A percentile compares a stretch with the other conserved stretches of the same genome.
Evolutionary conservation across 2,888 invertebrate species (phyloP).

Genomic region (Euproctis similis): DNA sequence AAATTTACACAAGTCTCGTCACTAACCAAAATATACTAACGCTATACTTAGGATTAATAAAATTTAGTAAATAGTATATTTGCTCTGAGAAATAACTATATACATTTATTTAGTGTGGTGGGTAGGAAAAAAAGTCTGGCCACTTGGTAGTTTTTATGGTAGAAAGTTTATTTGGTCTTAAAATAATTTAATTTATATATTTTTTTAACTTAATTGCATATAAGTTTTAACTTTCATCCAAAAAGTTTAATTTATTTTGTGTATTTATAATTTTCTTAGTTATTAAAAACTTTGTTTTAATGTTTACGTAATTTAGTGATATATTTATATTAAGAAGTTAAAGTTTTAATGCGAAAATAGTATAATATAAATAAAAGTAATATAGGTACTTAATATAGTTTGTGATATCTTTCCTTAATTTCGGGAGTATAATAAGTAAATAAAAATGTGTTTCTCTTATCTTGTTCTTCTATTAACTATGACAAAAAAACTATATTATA

Average conservation of each 20-base stretch:
- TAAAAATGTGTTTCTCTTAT: too few relatives aligned
- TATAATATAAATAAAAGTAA: too few relatives aligned
- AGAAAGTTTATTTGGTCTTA: slow-evolving; percentile 30
- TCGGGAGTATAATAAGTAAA: slow-evolving; percentile 8
- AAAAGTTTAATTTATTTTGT: slow-evolving; percentile 4
- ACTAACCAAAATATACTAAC: slow-evolving; percentile 55
- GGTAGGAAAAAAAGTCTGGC: slow-evolving; percentile 62
- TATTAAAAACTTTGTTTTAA: too few relatives aligned
- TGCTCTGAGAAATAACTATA: slow-evolving; percentile 39
- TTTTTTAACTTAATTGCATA: too few relatives aligned
- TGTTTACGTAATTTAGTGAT: too few relatives aligned
- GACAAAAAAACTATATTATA: too few relatives aligned
- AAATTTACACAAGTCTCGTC: slow-evolving; percentile 37
- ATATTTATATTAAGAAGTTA: too few relatives aligned
- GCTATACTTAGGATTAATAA: slow-evolving; percentile 36
- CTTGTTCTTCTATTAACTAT: too few relatives aligned
- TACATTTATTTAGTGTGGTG: slow-evolving; percentile 65
- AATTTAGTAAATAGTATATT: slow-evolving; percentile 21
- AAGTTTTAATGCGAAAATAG: too few relatives aligned
- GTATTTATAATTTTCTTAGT: too few relatives aligned
- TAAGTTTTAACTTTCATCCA: too few relatives aligned
- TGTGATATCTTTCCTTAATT: slow-evolving; percentile 5
- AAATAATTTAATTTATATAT: too few relatives aligned
- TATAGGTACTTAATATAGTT: slow-evolving; percentile 1
- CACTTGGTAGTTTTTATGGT: slow-evolving; percentile 36